A percentile compares a stretch with the other conserved stretches of the same genome.
phyloP scores from a whole-genome alignment of 2,797 vertebrate species.

The Enteromius trimaculatus region DNA sequence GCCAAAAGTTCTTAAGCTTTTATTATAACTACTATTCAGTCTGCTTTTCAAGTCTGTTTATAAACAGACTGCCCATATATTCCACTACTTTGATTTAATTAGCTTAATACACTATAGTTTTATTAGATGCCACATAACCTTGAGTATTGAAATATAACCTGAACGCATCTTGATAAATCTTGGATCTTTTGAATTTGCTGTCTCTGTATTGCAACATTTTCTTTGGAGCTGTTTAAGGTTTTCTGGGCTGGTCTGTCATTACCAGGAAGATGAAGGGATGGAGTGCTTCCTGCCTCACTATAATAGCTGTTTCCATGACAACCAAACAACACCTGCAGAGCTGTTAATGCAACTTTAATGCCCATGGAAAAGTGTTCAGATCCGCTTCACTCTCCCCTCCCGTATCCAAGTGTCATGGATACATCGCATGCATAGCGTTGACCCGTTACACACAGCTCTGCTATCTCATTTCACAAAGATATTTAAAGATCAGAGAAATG shows the following conservation, averaged over 20 bases:
- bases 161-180: background rate
- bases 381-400: slow-evolving; percentile 30
- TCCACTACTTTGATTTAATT: background rate
- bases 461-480: slow-evolving; percentile 26
- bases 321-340: slow-evolving; percentile 52
- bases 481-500: slow-evolving; percentile 36
- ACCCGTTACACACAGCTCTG: background rate
- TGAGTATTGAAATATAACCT: background rate
- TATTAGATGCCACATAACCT: background rate
- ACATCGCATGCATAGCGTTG: slow-evolving; percentile 10
- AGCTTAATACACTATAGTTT: background rate
- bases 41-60: background rate
- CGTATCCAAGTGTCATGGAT: slow-evolving; percentile 35
- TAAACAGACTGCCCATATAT: background rate
- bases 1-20: too few species aligned
- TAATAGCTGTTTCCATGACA: slow-evolving; percentile 53
- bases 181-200: background rate
- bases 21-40: background rate
- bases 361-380: slow-evolving; percentile 40
- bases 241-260: background rate
- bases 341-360: slow-evolving; percentile 47
- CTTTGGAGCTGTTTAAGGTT: background rate
- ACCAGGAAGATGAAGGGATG: slow-evolving; percentile 21
- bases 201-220: background rate
- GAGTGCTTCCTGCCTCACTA: slow-evolving; percentile 44